These are phyloP conservation scores for Sycophila texana DNA, from an alignment of 2,888 invertebrate species.

Conservation along the genomic window DNA sequence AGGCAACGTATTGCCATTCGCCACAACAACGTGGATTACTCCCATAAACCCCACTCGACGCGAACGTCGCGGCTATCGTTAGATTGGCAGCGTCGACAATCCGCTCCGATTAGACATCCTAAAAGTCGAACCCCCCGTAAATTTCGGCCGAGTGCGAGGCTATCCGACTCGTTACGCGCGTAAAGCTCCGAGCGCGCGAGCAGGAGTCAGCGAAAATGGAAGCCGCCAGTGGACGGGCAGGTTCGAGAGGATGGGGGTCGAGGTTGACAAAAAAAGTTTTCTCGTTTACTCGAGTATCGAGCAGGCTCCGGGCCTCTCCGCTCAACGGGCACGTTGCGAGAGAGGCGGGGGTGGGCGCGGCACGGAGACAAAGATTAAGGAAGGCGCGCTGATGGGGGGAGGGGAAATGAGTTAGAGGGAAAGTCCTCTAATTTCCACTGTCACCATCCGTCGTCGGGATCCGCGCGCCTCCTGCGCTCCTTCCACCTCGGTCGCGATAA, in stretches of 20 bases:
- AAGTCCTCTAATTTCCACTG: conserved; percentile 39
- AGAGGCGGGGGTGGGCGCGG: background rate
- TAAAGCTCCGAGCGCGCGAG: conserved; percentile 8
- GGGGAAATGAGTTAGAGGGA: conserved; percentile 37
- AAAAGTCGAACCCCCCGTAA: background rate
- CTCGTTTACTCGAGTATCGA: conserved; percentile 41
- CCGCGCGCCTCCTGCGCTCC: background rate
- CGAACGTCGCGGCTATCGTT: background rate
- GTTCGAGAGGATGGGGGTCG: background rate
- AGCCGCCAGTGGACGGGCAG: background rate
- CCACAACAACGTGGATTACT: background rate
- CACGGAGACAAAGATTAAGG: background rate
- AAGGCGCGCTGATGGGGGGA: background rate
- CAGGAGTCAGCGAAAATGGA: conserved; percentile 6
- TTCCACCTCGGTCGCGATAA: background rate
- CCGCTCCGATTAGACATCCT: conserved; percentile 20
- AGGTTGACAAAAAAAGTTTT: conserved; percentile 39
- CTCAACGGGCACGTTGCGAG: conserved; percentile 44
- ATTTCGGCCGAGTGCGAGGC: conserved; percentile 15
- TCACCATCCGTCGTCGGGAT: conserved; percentile 7
- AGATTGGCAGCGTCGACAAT: background rate
- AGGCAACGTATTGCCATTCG: no score
- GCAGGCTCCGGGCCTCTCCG: conserved; percentile 17
- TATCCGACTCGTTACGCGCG: conserved; percentile 32
- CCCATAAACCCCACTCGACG: background rate